Evolutionary conservation across 1,140 invertebrate species (phyloP).

Genomic region (Diorhabda carinulata): DNA sequence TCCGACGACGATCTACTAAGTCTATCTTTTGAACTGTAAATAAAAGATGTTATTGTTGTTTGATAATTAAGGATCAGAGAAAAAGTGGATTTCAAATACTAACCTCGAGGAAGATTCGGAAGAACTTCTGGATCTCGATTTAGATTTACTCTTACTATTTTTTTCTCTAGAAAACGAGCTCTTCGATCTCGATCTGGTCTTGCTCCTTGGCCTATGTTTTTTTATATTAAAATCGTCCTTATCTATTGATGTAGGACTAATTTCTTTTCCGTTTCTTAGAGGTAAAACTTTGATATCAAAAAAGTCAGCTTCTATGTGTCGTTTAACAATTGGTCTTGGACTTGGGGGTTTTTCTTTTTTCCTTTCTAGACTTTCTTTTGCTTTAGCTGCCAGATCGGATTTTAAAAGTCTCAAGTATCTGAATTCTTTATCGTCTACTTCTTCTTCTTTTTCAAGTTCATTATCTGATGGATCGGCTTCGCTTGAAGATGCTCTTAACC

Average conservation of each 20-base stretch:
- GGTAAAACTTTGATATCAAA: slow-evolving; percentile 44
- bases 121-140: slow-evolving; percentile 44
- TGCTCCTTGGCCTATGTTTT: slow-evolving; percentile 22
- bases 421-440: slow-evolving; percentile 54
- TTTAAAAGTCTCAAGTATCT: slow-evolving; percentile 61
- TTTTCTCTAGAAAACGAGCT: slow-evolving; percentile 22
- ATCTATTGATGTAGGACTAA: slow-evolving; percentile 22
- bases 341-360: slow-evolving; percentile 42
- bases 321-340: slow-evolving; percentile 20
- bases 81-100: not conserved
- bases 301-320: slow-evolving; percentile 34
- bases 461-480: slow-evolving; percentile 58
- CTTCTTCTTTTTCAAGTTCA: slow-evolving; percentile 45
- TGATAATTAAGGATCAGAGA: not conserved
- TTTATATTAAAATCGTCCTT: slow-evolving; percentile 35
- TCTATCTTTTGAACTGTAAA: slow-evolving; percentile 25
- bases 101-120: slow-evolving; percentile 42
- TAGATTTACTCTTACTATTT: slow-evolving; percentile 17
- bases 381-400: slow-evolving; percentile 60
- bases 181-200: slow-evolving; percentile 33
- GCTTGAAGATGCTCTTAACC: slow-evolving; percentile 58
- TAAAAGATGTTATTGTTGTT: not conserved
- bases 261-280: slow-evolving; percentile 30
- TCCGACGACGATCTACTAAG: slow-evolving; percentile 47
- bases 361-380: slow-evolving; percentile 54